phyloP scores from a whole-genome alignment of 1,140 invertebrate genomes.

The Agraylea sexmaculata region DNA sequence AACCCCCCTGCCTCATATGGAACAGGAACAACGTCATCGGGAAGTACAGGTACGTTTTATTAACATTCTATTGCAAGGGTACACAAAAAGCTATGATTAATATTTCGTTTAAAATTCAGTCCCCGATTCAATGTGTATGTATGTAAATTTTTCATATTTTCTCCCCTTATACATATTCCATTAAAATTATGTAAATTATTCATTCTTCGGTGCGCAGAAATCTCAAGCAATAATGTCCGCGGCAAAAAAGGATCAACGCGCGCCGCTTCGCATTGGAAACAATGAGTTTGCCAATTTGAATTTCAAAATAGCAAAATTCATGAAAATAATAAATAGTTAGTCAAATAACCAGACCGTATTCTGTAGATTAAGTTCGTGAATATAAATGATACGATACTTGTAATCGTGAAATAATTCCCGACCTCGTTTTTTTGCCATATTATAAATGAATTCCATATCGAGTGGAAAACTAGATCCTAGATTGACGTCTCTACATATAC shows the following conservation, averaged over 20 bases:
- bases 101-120: slow-evolving; percentile 5
- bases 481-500: too few relatives aligned
- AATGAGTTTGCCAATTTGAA: too few relatives aligned
- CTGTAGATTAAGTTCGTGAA: too few relatives aligned
- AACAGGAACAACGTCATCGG: slow-evolving; percentile 40
- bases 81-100: background rate
- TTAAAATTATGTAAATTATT: slow-evolving; percentile 19
- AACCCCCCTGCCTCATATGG: slow-evolving; percentile 43
- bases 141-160: slow-evolving; percentile 16
- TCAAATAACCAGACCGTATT: too few relatives aligned
- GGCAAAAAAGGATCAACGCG: background rate
- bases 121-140: slow-evolving; percentile 11
- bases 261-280: background rate
- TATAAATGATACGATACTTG: too few relatives aligned
- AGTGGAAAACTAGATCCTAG: too few relatives aligned
- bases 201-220: slow-evolving; percentile 13
- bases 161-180: slow-evolving; percentile 17
- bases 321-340: too few relatives aligned
- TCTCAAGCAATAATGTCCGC: slow-evolving; percentile 18
- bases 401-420: too few relatives aligned
- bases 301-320: too few relatives aligned
- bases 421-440: too few relatives aligned
- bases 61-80: background rate
- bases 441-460: too few relatives aligned
- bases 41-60: slow-evolving; percentile 36